These are phyloP conservation scores for Anableps anableps DNA, from an alignment of 2,797 vertebrate genomes.

Conservation along the genomic window DNA sequence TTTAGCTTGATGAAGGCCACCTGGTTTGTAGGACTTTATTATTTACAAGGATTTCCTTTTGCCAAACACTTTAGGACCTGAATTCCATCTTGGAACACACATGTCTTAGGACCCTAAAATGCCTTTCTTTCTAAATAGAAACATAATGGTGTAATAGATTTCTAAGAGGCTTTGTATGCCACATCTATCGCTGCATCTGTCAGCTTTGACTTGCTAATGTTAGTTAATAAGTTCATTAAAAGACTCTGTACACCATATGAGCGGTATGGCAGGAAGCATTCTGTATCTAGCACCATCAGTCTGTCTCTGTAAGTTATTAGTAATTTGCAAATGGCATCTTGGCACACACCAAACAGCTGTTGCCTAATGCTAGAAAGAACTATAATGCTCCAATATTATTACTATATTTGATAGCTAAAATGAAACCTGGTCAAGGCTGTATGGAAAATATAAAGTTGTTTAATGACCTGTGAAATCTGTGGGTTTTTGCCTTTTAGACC, in stretches of 20 bases:
- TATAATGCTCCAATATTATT: not conserved
- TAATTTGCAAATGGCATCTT: not conserved
- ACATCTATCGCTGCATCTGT: not conserved
- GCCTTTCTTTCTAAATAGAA: not conserved
- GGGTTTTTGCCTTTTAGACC: conserved; percentile 74
- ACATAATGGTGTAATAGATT: not conserved
- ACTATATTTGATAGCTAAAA: not conserved
- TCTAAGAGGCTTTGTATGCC: not conserved
- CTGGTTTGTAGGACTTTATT: conserved; percentile 1
- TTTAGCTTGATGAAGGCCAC: not conserved
- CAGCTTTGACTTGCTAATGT: not conserved
- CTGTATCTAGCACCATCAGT: not conserved
- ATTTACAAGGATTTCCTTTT: conserved; percentile 8
- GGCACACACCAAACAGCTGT: conserved; percentile 4
- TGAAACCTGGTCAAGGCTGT: not conserved
- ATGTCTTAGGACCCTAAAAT: not conserved
- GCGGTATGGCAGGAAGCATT: not conserved
- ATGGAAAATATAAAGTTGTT: not conserved
- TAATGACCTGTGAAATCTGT: not conserved
- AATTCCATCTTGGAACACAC: not conserved
- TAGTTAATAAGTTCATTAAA: not conserved
- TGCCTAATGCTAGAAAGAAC: not conserved
- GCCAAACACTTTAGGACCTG: not conserved
- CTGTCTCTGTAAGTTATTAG: not conserved
- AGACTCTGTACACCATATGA: not conserved